Conservation (phyloP, 2,888 invertebrate genomes). For the Habroteleia sp. region DNA sequence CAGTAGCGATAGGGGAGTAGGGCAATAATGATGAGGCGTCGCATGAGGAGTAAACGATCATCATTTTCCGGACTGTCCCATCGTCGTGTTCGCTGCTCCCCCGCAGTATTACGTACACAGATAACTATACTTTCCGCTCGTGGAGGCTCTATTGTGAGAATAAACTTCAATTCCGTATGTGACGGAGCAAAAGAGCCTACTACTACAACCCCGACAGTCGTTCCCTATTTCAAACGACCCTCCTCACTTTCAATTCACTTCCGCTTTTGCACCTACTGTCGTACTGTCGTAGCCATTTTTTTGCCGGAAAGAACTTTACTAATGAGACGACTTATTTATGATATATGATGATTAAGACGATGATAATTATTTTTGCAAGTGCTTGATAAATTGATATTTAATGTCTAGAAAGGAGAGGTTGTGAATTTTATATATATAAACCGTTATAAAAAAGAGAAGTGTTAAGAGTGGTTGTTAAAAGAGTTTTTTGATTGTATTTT, state of each 20-base stretch:
- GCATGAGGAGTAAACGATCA: slow-evolving; percentile 67
- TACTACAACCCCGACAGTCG: slow-evolving; percentile 27
- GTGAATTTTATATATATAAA: too few species aligned
- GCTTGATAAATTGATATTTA: too few species aligned
- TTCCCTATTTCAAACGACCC: slow-evolving; percentile 51
- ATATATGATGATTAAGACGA: too few species aligned
- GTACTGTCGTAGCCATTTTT: slow-evolving; percentile 20
- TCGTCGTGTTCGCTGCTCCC: slow-evolving; percentile 77
- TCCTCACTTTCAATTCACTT: slow-evolving; percentile 54
- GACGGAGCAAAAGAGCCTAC: slow-evolving; percentile 70
- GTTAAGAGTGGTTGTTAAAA: too few species aligned
- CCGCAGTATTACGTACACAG: slow-evolving; percentile 71
- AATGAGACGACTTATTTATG: too few species aligned
- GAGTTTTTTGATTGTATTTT: too few species aligned
- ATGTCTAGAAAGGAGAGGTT: too few species aligned
- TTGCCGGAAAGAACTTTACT: slow-evolving; percentile 27
- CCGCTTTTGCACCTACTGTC: slow-evolving; percentile 57
- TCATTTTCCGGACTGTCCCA: slow-evolving; percentile 77
- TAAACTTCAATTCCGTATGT: slow-evolving; percentile 72
- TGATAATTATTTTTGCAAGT: slow-evolving; percentile 6
- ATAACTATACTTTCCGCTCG: slow-evolving; percentile 79
- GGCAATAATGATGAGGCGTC: slow-evolving; percentile 49
- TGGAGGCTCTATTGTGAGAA: slow-evolving; percentile 73
- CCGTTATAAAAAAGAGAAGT: too few species aligned
- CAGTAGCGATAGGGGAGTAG: slow-evolving; percentile 23